A percentile compares a stretch with the other conserved stretches of the same genome.
Conservation (phyloP, 1,140 invertebrate genomes). For the Caerostris darwini region DNA sequence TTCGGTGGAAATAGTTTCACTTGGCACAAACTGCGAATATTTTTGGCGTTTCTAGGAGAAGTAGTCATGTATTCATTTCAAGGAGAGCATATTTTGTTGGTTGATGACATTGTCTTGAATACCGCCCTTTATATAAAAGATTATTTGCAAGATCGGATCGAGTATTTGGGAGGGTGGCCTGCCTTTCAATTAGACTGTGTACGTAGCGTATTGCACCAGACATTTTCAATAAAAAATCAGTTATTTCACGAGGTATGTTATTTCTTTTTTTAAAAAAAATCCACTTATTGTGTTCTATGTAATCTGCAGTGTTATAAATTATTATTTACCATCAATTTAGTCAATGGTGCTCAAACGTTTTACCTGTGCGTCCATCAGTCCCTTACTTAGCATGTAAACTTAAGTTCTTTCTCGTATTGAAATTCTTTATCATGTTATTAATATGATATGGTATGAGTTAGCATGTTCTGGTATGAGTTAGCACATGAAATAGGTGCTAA, state of each 20-base stretch:
- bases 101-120: not conserved
- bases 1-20: not conserved
- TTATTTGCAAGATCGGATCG: not conserved
- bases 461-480: too few species aligned
- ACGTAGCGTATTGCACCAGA: not conserved
- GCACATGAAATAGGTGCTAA: too few species aligned
- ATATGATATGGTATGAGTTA: too few species aligned
- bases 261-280: too few species aligned
- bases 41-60: constrained; percentile 11
- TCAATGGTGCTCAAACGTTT: too few species aligned
- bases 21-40: constrained; percentile 1
- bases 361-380: too few species aligned
- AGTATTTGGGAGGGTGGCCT: not conserved
- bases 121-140: not conserved
- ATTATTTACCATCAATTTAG: too few species aligned
- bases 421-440: too few species aligned
- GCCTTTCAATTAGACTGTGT: constrained; percentile 35
- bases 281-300: too few species aligned
- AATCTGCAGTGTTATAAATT: too few species aligned
- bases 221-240: not conserved
- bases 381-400: too few species aligned
- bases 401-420: too few species aligned
- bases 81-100: not conserved
- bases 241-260: not conserved
- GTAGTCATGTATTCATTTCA: not conserved